A percentile compares a stretch with the other conserved stretches of the same genome.
Evolutionary conservation across 1,140 invertebrate genomes (phyloP).

Genomic region (Drosophila melanica): DNA sequence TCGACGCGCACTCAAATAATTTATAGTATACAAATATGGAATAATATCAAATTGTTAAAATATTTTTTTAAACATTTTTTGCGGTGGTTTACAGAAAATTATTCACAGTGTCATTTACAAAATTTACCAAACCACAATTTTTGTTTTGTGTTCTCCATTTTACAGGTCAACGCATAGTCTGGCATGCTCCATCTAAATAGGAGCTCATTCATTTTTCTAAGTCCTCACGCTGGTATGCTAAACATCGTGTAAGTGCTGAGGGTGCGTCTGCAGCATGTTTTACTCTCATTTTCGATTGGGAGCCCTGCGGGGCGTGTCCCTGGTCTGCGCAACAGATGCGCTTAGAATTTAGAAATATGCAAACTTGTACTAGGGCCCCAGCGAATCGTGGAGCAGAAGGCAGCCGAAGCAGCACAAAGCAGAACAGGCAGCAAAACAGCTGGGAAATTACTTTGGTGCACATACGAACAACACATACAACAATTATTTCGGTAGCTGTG

Average conservation of each 20-base stretch:
- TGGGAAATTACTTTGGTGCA: conserved; percentile 4
- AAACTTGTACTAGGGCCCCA: conserved; percentile 78
- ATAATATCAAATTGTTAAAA: too few species aligned
- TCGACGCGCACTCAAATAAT: too few species aligned
- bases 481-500: not conserved
- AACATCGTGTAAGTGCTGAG: conserved; percentile 49
- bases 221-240: conserved; percentile 31
- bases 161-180: conserved; percentile 9
- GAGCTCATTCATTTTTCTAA: not conserved
- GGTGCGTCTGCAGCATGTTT: conserved; percentile 48
- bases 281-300: conserved; percentile 67
- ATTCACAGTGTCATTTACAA: too few species aligned
- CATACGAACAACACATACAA: not conserved
- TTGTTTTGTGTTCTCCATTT: not conserved
- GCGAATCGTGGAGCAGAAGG: conserved; percentile 42
- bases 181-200: not conserved
- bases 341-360: conserved; percentile 82
- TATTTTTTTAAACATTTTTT: too few species aligned
- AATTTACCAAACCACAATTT: too few species aligned
- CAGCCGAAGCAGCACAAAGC: conserved; percentile 10
- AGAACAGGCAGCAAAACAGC: not conserved
- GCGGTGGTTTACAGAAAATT: too few species aligned
- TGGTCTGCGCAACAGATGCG: conserved; percentile 68
- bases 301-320: conserved; percentile 25
- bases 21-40: too few species aligned